Evolutionary conservation across 2,888 invertebrate genomes (phyloP).

Genomic region (Galerucella pusilla): DNA sequence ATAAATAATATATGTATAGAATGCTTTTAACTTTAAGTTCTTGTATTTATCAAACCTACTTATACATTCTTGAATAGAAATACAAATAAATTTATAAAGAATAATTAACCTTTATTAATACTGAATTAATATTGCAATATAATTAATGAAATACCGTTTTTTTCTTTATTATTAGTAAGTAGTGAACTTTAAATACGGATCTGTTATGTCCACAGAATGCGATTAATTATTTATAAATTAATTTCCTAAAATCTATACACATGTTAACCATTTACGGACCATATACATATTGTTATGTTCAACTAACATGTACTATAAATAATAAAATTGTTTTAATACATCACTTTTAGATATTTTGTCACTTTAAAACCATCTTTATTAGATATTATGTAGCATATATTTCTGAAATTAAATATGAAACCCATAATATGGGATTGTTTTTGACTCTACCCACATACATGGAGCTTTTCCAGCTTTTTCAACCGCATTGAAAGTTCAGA

Average conservation of each 20-base stretch:
- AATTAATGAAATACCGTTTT: conserved; percentile 33
- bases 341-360: conserved; percentile 38
- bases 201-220: conserved; percentile 60
- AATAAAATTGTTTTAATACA: conserved; percentile 45
- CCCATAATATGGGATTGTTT: no score
- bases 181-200: conserved; percentile 52
- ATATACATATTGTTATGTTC: conserved; percentile 64
- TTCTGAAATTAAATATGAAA: no score
- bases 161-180: conserved; percentile 38
- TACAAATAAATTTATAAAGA: conserved; percentile 33
- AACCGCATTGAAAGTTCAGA: no score
- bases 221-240: conserved; percentile 49
- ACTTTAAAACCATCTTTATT: conserved; percentile 27
- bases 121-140: conserved; percentile 40
- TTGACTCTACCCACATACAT: neutral
- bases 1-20: conserved; percentile 53
- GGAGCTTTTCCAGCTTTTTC: no score
- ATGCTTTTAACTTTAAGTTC: conserved; percentile 42
- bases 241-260: conserved; percentile 57
- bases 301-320: conserved; percentile 49
- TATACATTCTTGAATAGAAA: conserved; percentile 37
- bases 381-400: no score
- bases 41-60: conserved; percentile 36
- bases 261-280: conserved; percentile 57
- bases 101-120: conserved; percentile 39